Conservation (phyloP, 2,888 invertebrate species). For the Rosalia funebris region DNA sequence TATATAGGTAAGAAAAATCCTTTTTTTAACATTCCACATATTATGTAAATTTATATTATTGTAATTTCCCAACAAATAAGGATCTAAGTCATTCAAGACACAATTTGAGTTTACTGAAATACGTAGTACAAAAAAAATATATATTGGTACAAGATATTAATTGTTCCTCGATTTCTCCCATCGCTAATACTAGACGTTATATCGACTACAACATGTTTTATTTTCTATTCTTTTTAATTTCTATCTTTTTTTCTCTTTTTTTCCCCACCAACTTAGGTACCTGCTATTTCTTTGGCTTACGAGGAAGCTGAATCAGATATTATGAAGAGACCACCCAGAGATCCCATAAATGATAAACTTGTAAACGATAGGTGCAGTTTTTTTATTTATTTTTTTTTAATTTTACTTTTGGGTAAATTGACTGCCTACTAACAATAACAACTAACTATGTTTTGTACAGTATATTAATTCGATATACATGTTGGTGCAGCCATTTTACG, state of each 20-base stretch:
- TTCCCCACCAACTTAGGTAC: conserved; percentile 70
- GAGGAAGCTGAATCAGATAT: conserved; percentile 92
- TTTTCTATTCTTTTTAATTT: conserved; percentile 37
- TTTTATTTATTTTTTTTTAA: conserved; percentile 32
- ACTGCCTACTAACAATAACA: conserved; percentile 33
- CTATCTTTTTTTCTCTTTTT: conserved; percentile 44
- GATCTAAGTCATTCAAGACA: too few relatives aligned
- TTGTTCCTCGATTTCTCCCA: conserved; percentile 7
- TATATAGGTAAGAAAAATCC: too few relatives aligned
- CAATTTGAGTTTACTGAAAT: too few relatives aligned
- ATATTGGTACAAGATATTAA: conserved; percentile 15
- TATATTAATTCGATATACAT: conserved; percentile 34
- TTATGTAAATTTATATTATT: too few relatives aligned
- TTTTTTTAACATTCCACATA: too few relatives aligned
- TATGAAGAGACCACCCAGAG: conserved; percentile 91
- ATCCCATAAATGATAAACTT: conserved; percentile 89
- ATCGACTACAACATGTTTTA: conserved; percentile 7
- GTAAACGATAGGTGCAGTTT: conserved; percentile 87
- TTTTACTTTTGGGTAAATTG: conserved; percentile 24
- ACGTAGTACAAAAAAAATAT: too few relatives aligned
- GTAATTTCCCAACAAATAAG: too few relatives aligned
- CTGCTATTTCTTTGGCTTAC: conserved; percentile 92
- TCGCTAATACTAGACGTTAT: not conserved
- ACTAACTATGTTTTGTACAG: conserved; percentile 14
- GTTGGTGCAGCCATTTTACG: conserved; percentile 24